Percentiles rank a stretch among this genome's conserved stretches.
These are phyloP conservation scores for Platalea minor DNA, from an alignment of 2,797 vertebrate species.

Conservation along the genomic window DNA sequence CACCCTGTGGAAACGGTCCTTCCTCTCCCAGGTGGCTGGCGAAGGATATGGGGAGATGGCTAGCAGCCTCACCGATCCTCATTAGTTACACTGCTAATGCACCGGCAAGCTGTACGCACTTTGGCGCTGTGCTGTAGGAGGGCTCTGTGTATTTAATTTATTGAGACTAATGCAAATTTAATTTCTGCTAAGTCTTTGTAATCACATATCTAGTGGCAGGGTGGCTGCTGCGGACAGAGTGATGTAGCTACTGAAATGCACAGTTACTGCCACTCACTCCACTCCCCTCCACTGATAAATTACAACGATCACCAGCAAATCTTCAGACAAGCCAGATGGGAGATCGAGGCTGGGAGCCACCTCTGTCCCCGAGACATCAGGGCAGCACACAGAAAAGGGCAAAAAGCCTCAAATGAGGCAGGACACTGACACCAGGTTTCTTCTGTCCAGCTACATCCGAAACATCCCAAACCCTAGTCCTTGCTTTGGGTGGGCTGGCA, in stretches of 20 bases:
- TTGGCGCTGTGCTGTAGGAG: background rate
- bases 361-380: background rate
- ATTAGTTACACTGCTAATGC: background rate
- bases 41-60: background rate
- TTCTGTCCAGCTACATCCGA: background rate
- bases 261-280: background rate
- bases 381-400: background rate
- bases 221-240: background rate
- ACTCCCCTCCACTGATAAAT: background rate
- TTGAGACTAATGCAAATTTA: constrained; percentile 2
- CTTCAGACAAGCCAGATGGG: background rate
- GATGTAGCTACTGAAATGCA: background rate
- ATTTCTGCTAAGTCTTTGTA: background rate
- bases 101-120: background rate
- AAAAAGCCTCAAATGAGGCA: background rate
- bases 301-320: background rate
- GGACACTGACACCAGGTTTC: accelerated
- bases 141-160: background rate
- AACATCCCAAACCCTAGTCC: background rate
- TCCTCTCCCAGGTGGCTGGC: background rate
- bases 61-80: accelerated
- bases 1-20: constrained; percentile 41
- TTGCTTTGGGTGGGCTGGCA: background rate
- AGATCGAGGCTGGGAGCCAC: background rate
- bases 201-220: background rate